A percentile compares a stretch with the other conserved stretches of the same genome.
Evolutionary conservation across 1,140 invertebrate species (phyloP).

Genomic region (Maniola jurtina): DNA sequence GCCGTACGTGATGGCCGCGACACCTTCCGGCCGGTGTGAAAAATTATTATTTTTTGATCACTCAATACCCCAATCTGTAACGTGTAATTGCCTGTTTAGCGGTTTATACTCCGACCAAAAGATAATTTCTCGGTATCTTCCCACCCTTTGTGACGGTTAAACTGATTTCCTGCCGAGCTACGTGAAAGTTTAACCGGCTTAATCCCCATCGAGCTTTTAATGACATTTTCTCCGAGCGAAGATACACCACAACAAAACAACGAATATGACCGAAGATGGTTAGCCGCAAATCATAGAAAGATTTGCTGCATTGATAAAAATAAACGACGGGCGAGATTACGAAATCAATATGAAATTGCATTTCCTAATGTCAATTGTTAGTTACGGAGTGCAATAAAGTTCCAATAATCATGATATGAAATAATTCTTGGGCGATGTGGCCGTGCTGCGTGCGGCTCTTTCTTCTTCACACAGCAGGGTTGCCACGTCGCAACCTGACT

Average conservation of each 20-base stretch:
- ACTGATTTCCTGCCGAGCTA: constrained; percentile 71
- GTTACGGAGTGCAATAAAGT: constrained; percentile 78
- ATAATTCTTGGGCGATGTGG: constrained; percentile 74
- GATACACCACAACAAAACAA: constrained; percentile 64
- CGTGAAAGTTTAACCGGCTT: constrained; percentile 71
- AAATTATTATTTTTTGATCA: constrained; percentile 75
- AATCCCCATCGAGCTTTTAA: constrained; percentile 74
- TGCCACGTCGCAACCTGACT: not conserved
- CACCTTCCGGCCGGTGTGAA: constrained; percentile 75
- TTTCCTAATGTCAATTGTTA: constrained; percentile 79
- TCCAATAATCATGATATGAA: constrained; percentile 78
- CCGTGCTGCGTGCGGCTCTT: constrained; percentile 47
- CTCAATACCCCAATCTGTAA: constrained; percentile 69
- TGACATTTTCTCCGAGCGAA: constrained; percentile 66
- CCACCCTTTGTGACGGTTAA: constrained; percentile 72
- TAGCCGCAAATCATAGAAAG: constrained; percentile 77
- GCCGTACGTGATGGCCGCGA: constrained; percentile 63
- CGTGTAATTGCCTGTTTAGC: constrained; percentile 74
- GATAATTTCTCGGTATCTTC: constrained; percentile 75
- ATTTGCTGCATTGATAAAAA: constrained; percentile 77
- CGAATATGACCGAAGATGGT: constrained; percentile 60
- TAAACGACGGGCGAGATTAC: constrained; percentile 71
- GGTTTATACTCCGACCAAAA: constrained; percentile 68
- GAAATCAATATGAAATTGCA: constrained; percentile 78
- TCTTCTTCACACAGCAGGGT: constrained; percentile 31